Base-by-base conservation (phyloP, 2,888 invertebrate species). In the Syrphus vitripennis region DNA sequence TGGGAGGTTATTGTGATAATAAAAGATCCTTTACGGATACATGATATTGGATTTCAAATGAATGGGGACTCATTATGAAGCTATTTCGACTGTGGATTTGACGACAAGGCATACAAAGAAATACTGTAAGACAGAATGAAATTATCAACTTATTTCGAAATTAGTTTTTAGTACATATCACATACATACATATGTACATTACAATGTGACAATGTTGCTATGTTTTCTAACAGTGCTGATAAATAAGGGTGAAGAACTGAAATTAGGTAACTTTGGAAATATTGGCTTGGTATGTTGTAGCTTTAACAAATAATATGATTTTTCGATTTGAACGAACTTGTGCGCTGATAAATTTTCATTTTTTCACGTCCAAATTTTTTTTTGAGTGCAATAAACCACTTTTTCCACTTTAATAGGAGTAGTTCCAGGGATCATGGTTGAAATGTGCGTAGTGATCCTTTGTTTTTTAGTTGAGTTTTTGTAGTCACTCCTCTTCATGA, bases 131-230 rank as follows among this genome's bases (percentile, higher is more conserved):
- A 48, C 37, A 34, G 53, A 65, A 75, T 79, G 65, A 79, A 67
- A 84, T 80, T 67, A 75, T 76, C 80, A 71, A 37, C 61, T 71
- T 53, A 71, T 67, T 65, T 61, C 80, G 29, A 70, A 80, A 76
- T 45, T 75, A 50, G 65, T 65, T 42, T 42, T 40, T 10, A 40
- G 14, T n/a, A 29, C 4, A 3, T 5, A n/a, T 40, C 40, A 3
- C 45, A 61, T 2, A 34, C 3, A n/a, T n/a, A n/a, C n/a, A n/a
- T n/a, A n/a, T n/a, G n/a, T n/a, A n/a, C n/a, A n/a, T n/a, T n/a
- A n/a, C n/a, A n/a, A n/a, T 40, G 61, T 67, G 76, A 84, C 83
- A 84, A 24, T 84, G 83, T 84, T 84, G 83, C 76, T 53, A n/a
- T 16, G n/a, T 42, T 34, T 55, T 29, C 19, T 40, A 19, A 19